A percentile compares a stretch with the other conserved stretches of the same genome.
Conservation (phyloP, 2,113 vertebrate genomes). For the Xiphophorus couchianus region DNA sequence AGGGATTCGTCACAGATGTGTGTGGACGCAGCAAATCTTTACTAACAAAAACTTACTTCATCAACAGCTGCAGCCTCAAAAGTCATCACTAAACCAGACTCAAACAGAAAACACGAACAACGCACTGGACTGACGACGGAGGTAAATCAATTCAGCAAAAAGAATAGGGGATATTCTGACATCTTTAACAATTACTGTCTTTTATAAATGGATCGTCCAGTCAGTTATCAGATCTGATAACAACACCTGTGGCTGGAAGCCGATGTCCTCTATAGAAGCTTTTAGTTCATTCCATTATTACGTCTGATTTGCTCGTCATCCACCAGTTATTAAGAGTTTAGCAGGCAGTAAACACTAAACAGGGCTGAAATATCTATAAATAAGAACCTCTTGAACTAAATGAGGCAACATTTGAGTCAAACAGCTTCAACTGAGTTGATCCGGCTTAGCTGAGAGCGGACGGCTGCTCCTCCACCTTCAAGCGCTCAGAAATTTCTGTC, state of each 20-base stretch:
- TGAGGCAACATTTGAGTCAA: neutral
- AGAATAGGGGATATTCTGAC: neutral
- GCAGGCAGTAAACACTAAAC: neutral
- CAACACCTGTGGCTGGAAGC: neutral
- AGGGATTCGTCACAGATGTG: neutral
- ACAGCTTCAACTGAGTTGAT: neutral
- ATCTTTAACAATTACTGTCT: neutral
- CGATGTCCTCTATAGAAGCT: neutral
- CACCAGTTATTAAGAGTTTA: neutral
- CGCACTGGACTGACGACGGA: neutral
- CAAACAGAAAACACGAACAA: neutral
- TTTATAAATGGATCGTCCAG: neutral
- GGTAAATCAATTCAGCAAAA: neutral
- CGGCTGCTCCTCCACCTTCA: conserved; percentile 3
- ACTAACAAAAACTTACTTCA: conserved; percentile 1
- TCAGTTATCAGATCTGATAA: neutral
- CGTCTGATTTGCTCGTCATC: neutral
- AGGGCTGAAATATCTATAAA: neutral
- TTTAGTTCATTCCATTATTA: neutral
- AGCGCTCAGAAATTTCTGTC: conserved; percentile 37
- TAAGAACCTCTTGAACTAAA: neutral
- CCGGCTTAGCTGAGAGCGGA: neutral
- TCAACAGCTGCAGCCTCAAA: conserved; percentile 6
- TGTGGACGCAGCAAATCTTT: conserved; percentile 6
- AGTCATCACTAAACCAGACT: neutral